Percentiles rank a stretch among this genome's conserved stretches.
These are phyloP conservation scores for Ips nitidus DNA, from an alignment of 1,140 invertebrate genomes.

Conservation along the genomic window DNA sequence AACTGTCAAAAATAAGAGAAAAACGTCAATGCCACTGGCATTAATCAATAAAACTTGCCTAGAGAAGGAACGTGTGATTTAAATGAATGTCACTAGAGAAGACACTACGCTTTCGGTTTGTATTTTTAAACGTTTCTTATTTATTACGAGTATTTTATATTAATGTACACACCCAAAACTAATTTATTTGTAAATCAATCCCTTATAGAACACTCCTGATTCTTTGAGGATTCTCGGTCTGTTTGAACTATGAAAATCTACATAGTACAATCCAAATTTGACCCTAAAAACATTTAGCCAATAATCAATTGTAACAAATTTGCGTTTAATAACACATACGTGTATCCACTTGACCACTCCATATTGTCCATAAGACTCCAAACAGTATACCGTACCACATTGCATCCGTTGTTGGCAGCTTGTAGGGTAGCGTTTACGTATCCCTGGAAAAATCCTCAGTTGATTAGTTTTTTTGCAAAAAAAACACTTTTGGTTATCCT, in stretches of 20 bases:
- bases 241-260: not conserved
- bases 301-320: not conserved
- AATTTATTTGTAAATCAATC: slow-evolving; percentile 3
- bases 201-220: slow-evolving; percentile 9
- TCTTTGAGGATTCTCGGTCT: not conserved
- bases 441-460: slow-evolving; percentile 25
- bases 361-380: slow-evolving; percentile 42
- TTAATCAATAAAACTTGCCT: too few relatives aligned
- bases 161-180: too few relatives aligned
- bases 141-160: too few relatives aligned
- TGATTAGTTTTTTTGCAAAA: not conserved
- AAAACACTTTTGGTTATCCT: not conserved
- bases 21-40: too few relatives aligned
- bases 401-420: slow-evolving; percentile 43
- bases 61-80: too few relatives aligned
- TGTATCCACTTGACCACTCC: slow-evolving; percentile 38
- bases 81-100: too few relatives aligned
- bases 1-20: too few relatives aligned
- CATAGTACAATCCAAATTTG: slow-evolving; percentile 13
- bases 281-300: not conserved
- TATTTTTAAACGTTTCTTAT: too few relatives aligned
- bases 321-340: slow-evolving; percentile 20
- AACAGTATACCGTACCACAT: slow-evolving; percentile 35
- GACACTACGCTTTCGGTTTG: too few relatives aligned
- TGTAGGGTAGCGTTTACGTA: slow-evolving; percentile 26